Percentiles rank a stretch among this genome's conserved stretches.
Conservation (phyloP, 2,888 invertebrate genomes). For the Nudaria mundana region DNA sequence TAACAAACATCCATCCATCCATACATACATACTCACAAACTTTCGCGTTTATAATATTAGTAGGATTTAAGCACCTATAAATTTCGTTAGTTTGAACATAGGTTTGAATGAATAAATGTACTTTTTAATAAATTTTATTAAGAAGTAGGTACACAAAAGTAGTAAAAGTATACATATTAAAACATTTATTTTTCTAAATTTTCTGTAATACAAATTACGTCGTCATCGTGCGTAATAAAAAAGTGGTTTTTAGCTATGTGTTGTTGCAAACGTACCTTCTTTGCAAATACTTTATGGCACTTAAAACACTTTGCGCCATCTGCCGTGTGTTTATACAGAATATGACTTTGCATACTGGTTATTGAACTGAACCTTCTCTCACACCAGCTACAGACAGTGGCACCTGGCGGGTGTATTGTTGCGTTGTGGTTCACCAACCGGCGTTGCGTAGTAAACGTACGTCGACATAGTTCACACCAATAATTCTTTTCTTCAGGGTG, state of each 20-base stretch:
- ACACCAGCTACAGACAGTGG: slow-evolving; percentile 44
- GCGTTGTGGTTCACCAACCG: slow-evolving; percentile 50
- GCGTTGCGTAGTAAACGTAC: slow-evolving; percentile 45
- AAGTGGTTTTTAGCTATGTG: slow-evolving; percentile 45
- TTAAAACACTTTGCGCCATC: slow-evolving; percentile 37
- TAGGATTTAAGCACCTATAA: no score
- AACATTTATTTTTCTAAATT: background rate
- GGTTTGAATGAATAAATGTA: no score
- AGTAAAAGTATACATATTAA: background rate
- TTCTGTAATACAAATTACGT: slow-evolving; percentile 1
- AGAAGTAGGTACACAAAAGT: background rate
- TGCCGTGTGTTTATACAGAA: slow-evolving; percentile 46
- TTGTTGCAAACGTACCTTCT: slow-evolving; percentile 31
- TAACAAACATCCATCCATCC: no score
- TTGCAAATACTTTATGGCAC: slow-evolving; percentile 48
- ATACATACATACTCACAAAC: no score
- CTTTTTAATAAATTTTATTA: no score
- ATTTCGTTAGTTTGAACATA: no score
- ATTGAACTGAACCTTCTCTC: slow-evolving; percentile 41
- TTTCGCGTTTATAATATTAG: no score
- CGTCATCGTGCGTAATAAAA: slow-evolving; percentile 3
- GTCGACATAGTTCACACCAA: slow-evolving; percentile 49
- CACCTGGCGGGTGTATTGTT: slow-evolving; percentile 44
- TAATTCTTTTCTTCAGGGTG: slow-evolving; percentile 44
- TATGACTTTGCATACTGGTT: slow-evolving; percentile 48